Evolutionary conservation across 2,113 vertebrate species (phyloP), one percentile per base, ranked within the genome.

Genomic region (Pelobates fuscus): DNA sequence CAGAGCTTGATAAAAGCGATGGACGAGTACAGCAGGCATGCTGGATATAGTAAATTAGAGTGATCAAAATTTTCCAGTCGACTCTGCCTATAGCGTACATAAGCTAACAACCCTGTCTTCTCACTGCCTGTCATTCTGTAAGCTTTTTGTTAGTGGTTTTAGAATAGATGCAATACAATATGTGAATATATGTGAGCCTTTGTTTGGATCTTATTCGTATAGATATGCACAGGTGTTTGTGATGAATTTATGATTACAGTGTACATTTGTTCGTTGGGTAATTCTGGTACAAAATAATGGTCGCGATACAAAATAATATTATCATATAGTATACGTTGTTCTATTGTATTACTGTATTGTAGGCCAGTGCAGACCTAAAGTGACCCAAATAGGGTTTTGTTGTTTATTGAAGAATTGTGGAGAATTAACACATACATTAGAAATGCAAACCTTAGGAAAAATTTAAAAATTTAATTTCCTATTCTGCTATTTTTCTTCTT

Each of bases 1-100:
- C 91, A 89, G 87, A 82, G 88, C 94, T 95, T 96, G 96, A 97
- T 97, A 95, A 95, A 95, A 94, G 93, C 88, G 86, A 91, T 85
- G 88, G 93, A 93, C 86, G 83, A 90, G 90, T 90, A 89, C 92
- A 92, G 93, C 92, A 89, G 92, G 90, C 88, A 81, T 78, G 90
- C 94, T 95, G 92, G 93, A 94, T 94, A 93, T 91, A 95, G 94
- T 95, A 95, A 97, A 98, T 98, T 98, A 98, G 95, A 95, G 93
- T 93, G 93, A 98, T 97, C 95, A 98, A 95, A 98, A 97, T 95
- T 95, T 97, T 96, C 94, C 95, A 97, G 95, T 93, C 81, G 84
- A 87, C 92, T 94, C 95, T 93, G 95, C 91, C 93, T 90, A 86
- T 86, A 90, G 88, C 92, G 92, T 91, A 89, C 91, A 89, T 95